Percentiles rank a stretch among this genome's conserved stretches.
Evolutionary conservation across 2,888 invertebrate genomes (phyloP).

Genomic region (Elysia crispata): DNA sequence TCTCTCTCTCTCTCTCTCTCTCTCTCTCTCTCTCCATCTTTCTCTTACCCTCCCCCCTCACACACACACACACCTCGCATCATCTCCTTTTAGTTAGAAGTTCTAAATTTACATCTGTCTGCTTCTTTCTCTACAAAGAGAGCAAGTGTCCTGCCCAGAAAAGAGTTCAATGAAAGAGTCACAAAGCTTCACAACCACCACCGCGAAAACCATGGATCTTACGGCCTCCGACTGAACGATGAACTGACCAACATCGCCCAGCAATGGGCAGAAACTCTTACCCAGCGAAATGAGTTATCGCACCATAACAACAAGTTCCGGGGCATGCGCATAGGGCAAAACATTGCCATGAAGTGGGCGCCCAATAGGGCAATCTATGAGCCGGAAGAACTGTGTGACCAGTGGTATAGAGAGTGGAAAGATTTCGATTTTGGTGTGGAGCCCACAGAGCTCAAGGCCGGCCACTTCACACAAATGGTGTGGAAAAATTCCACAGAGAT

Average conservation of each 20-base stretch:
- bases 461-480: constrained; percentile 91
- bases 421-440: constrained; percentile 35
- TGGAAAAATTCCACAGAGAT: constrained; percentile 87
- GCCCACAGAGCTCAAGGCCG: constrained; percentile 71
- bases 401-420: constrained; percentile 43
- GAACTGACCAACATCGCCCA: constrained; percentile 37
- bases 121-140: constrained; percentile 3
- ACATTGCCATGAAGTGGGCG: constrained; percentile 48
- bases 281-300: constrained; percentile 2
- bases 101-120: too few relatives aligned
- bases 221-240: constrained; percentile 38
- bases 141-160: constrained; percentile 5
- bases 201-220: constrained; percentile 31
- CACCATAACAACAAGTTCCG: constrained; percentile 37
- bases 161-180: constrained; percentile 38
- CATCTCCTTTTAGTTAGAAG: too few relatives aligned
- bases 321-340: constrained; percentile 35
- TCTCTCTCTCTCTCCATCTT: too few relatives aligned
- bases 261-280: constrained; percentile 41
- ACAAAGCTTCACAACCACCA: constrained; percentile 27
- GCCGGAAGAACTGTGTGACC: constrained; percentile 44
- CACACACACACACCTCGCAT: too few relatives aligned
- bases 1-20: too few relatives aligned
- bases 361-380: constrained; percentile 24
- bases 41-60: background rate